Percentiles rank a stretch among this genome's conserved stretches.
phyloP scores from a whole-genome alignment of 2,797 vertebrate genomes.

The Oreonectes daqikongensis region DNA sequence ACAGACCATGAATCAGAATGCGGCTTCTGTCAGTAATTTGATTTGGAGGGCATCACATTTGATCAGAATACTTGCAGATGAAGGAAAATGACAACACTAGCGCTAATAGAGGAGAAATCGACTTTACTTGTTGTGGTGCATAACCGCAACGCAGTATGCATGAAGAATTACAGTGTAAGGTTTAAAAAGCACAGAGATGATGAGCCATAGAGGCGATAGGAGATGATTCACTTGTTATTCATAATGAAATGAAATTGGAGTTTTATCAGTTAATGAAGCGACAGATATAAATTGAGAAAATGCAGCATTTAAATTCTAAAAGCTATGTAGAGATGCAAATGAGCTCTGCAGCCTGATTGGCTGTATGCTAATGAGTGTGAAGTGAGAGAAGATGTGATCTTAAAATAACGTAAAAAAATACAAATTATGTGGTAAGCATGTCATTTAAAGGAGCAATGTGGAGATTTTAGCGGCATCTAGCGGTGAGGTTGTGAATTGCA shows the following conservation, averaged over 20 bases:
- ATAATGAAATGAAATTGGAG: background rate
- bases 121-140: conserved; percentile 39
- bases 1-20: conserved; percentile 41
- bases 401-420: background rate
- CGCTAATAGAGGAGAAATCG: conserved; percentile 39
- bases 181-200: background rate
- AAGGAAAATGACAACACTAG: conserved; percentile 55
- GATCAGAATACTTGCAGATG: conserved; percentile 39
- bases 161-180: conserved; percentile 5
- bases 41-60: conserved; percentile 39
- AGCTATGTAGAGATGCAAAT: background rate
- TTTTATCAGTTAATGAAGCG: conserved; percentile 29
- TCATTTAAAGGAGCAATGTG: too few species aligned
- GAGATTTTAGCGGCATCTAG: too few species aligned
- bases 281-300: conserved; percentile 20
- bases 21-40: conserved; percentile 37
- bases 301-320: background rate
- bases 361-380: conserved; percentile 3
- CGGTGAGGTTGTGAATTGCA: too few species aligned
- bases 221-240: conserved; percentile 13
- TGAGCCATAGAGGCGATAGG: background rate
- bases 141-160: conserved; percentile 21
- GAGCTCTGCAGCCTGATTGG: conserved; percentile 23
- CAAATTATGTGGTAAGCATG: too few species aligned
- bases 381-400: background rate